phyloP scores from a whole-genome alignment of 2,888 invertebrate genomes.

The Caenorhabditis parvicauda region DNA sequence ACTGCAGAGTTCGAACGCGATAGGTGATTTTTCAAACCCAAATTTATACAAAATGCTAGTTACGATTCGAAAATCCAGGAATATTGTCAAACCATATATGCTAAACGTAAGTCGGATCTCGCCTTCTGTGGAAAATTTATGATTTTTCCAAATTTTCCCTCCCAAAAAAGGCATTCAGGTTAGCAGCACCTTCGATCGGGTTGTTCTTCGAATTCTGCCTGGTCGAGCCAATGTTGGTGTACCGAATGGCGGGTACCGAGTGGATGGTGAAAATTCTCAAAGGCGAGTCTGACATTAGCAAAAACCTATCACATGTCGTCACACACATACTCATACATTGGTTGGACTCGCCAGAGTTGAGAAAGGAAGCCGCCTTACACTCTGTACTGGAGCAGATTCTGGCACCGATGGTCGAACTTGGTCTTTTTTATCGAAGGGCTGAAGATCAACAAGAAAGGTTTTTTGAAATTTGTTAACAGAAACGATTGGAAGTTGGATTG shows the following conservation, averaged over 20 bases:
- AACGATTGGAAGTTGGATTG: too few species aligned
- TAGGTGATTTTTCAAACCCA: too few species aligned
- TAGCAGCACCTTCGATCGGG: conserved; percentile 39
- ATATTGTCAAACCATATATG: too few species aligned
- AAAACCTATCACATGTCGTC: conserved; percentile 33
- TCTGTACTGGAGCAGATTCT: conserved; percentile 73
- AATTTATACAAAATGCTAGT: too few species aligned
- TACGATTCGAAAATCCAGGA: too few species aligned
- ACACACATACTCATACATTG: conserved; percentile 44
- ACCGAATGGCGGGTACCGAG: conserved; percentile 51
- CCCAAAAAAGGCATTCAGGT: too few species aligned
- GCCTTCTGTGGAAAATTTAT: background rate
- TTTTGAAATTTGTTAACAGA: too few species aligned
- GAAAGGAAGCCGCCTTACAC: conserved; percentile 66
- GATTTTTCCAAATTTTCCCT: background rate
- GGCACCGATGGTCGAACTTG: conserved; percentile 83
- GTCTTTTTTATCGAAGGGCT: conserved; percentile 47
- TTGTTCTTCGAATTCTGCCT: conserved; percentile 48
- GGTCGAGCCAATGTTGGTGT: conserved; percentile 37
- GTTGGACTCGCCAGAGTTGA: conserved; percentile 48
- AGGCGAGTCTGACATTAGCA: conserved; percentile 27
- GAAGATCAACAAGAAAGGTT: too few species aligned
- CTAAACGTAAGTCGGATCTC: too few species aligned
- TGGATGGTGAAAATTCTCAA: conserved; percentile 50
- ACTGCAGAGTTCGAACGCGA: too few species aligned